Base-by-base conservation (phyloP, 2,113 vertebrate genomes). In the Halichoeres trimaculatus region DNA sequence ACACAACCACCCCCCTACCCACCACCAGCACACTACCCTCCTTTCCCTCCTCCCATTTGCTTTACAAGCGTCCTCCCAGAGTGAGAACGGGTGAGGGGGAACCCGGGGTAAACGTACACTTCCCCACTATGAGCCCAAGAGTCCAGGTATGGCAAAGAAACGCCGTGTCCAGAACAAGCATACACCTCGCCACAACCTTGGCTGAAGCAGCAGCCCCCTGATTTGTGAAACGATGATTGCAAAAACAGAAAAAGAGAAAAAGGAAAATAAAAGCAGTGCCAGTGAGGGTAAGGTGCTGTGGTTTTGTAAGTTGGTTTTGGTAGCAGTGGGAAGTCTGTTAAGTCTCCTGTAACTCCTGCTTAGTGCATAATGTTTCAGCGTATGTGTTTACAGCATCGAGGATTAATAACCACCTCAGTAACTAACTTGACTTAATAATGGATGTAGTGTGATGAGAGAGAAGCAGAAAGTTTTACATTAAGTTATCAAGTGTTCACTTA, bases 21-120 rank as follows among this genome's bases (percentile, higher is more conserved):
- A n/a, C n/a, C n/a, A n/a, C n/a, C n/a, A n/a, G n/a, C n/a, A n/a
- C n/a, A n/a, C n/a, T n/a, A n/a, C n/a, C n/a, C n/a, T n/a, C n/a
- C n/a, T n/a, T n/a, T n/a, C n/a, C n/a, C n/a, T n/a, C n/a, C n/a
- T 51, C 50, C 24, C 20, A 63, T 69, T 68, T 40, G 66, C 77
- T 86, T 91, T 80, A 84, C 85, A 91, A 89, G 73, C 9, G 24
- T 77, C 40, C 65, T 84, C 93, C 93, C 93, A 95, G 90, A 87
- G 81, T 89, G 84, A 83, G 87, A 89, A 14, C 63, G 45, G 71
- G 79, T 2, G 6, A 58, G 65, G 78, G 73, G 83, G 80, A 90
- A 87, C 43, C 80, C 16, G 2, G 70, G 56, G 84, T 88, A 87
- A 90, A 85, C 23, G 57, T 84, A 89, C 88, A 87, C 87, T 88